Conservation (phyloP, 1,140 invertebrate genomes). For the Rhagoletis pomonella region DNA sequence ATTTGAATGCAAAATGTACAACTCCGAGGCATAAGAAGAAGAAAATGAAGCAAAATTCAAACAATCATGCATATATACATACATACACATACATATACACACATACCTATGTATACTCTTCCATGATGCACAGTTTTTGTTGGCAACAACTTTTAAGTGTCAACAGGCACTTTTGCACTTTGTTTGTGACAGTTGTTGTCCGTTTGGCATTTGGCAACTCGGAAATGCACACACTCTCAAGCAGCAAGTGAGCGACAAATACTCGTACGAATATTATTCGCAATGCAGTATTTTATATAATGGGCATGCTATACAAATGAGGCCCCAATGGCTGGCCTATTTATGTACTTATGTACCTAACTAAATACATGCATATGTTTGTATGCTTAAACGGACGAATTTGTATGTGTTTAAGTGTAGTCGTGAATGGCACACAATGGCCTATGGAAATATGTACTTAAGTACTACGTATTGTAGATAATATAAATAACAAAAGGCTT, state of each 20-base stretch:
- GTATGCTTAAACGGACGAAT: constrained; percentile 9
- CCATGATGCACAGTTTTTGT: background rate
- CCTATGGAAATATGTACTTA: background rate
- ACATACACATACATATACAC: background rate
- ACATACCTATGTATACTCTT: background rate
- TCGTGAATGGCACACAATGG: background rate
- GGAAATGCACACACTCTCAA: background rate
- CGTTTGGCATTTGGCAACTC: constrained; percentile 44
- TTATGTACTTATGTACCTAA: background rate
- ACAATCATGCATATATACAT: background rate
- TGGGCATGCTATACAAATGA: background rate
- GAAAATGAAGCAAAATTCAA: background rate
- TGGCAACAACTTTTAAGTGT: constrained; percentile 42
- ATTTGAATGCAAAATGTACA: constrained; percentile 44
- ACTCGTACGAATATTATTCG: background rate
- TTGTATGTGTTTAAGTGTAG: background rate
- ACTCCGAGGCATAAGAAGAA: background rate
- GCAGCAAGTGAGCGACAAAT: background rate
- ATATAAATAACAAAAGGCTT: constrained; percentile 4
- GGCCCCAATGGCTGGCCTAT: background rate
- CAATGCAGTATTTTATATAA: background rate
- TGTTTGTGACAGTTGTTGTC: constrained; percentile 52
- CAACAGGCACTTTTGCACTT: constrained; percentile 51
- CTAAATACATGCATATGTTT: background rate
- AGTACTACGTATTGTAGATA: background rate